These are phyloP conservation scores for Cochlearius cochlearius DNA, from an alignment of 2,113 vertebrate species.

Conservation along the genomic window DNA sequence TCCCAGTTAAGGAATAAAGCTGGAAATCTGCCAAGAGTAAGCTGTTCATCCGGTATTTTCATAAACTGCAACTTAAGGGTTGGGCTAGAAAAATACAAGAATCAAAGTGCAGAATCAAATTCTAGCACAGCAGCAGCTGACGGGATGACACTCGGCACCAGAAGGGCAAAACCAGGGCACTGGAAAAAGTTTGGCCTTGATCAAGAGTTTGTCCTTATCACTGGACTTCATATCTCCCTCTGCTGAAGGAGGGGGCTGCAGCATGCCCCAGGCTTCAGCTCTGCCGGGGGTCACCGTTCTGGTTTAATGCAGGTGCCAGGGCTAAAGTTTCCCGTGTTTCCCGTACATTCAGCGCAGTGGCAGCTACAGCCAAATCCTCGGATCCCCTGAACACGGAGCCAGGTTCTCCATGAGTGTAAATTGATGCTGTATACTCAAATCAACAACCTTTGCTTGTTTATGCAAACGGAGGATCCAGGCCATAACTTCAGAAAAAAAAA, in stretches of 20 bases:
- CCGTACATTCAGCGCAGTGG: background rate
- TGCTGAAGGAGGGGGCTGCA: background rate
- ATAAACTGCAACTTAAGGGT: background rate
- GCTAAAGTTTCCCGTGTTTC: background rate
- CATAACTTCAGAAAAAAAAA: background rate
- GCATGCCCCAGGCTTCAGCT: background rate
- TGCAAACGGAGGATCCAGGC: background rate
- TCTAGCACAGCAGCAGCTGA: background rate
- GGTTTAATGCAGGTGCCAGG: background rate
- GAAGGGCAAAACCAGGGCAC: background rate
- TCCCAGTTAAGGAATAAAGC: background rate
- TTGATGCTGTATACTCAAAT: rapidly evolving
- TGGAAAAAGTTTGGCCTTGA: too few relatives aligned
- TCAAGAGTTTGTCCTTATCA: background rate
- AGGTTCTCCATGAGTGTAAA: background rate
- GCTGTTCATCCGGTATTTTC: background rate
- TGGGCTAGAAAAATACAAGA: background rate
- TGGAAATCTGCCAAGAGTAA: background rate
- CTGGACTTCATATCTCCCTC: background rate
- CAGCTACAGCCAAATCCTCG: background rate
- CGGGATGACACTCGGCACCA: background rate
- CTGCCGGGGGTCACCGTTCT: background rate
- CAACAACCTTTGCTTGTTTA: background rate
- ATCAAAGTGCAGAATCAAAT: background rate
- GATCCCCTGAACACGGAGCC: background rate